These are phyloP conservation scores for Bubo bubo DNA, from an alignment of 2,113 vertebrate genomes.

Conservation along the genomic window DNA sequence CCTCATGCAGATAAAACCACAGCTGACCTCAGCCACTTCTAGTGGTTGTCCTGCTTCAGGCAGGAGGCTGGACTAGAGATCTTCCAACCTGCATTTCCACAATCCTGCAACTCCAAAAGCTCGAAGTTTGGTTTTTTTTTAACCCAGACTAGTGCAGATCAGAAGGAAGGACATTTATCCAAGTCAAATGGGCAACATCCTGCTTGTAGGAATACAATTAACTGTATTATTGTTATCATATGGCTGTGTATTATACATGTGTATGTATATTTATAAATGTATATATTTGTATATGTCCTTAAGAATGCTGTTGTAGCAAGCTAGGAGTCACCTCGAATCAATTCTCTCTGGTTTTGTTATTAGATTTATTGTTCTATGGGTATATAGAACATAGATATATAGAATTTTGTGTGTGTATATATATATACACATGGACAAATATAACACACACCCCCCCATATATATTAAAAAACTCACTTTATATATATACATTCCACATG, in stretches of 20 bases:
- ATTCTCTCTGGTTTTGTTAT: neutral
- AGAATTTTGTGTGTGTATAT: neutral
- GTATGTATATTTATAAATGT: neutral
- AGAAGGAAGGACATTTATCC: neutral
- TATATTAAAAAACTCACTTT: accelerated
- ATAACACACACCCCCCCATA: accelerated
- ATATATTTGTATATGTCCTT: neutral
- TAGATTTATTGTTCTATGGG: neutral
- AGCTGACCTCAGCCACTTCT: neutral
- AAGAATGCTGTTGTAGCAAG: neutral
- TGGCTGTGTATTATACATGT: neutral
- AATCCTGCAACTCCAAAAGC: neutral
- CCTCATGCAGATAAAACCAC: neutral
- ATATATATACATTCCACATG: too few species aligned
- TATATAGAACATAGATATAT: neutral
- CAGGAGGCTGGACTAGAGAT: neutral
- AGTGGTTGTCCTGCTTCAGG: neutral
- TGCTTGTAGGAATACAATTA: neutral
- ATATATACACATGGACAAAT: neutral
- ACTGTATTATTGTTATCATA: neutral
- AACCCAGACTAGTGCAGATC: neutral
- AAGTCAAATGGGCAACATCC: neutral
- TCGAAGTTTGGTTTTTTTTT: neutral
- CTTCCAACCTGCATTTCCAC: neutral
- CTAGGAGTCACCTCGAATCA: neutral